Evolutionary conservation across 2,113 vertebrate genomes (phyloP), one percentile per base, ranked within the genome.

Genomic region (Numenius arquata): DNA sequence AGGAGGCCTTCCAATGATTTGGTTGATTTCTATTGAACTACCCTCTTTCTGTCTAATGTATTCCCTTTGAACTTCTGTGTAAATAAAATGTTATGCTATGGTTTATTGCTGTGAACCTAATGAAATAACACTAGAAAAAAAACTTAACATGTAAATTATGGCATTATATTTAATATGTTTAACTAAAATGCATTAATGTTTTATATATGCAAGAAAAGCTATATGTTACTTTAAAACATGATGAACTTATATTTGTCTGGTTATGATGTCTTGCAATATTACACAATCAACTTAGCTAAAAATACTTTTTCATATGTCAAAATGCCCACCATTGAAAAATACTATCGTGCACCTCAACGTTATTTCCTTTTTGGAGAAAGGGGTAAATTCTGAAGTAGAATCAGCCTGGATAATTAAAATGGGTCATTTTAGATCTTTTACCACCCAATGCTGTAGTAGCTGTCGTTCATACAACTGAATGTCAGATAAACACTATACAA

Each of bases 41-140:
- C 89, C 89, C 66, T 91, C 94, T 97, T 96, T 94, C 87, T 70
- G 83, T 52, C 94, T 96, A 95, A 97, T 85, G 85, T 78, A 95
- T 95, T 98, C 91, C 89, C 92, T 97, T 97, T 95, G 91, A 95
- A 96, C 93, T 96, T 95, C 72, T 43, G 61, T 93, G 88, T 92
- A 95, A 96, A 96, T 95, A 89, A 96, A 92, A 97, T 77, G 90
- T 97, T 97, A 97, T 16, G 56, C 93, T 93, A 82, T 96, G 96
- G 90, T 97, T 98, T 98, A 98, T 98, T 98, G 97, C 98, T 98
- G 89, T 97, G 98, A 98, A 97, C 96, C 89, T 88, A 96, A 93
- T 95, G 96, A 96, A 97, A 96, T 82, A 94, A 90, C 97, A 97
- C 92, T 95, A 95, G 88, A 85, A 97, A 95, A 95, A 96, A 97